These are phyloP conservation scores for Acrocephalus arundinaceus DNA, from an alignment of 2,113 vertebrate genomes.

Conservation along the genomic window DNA sequence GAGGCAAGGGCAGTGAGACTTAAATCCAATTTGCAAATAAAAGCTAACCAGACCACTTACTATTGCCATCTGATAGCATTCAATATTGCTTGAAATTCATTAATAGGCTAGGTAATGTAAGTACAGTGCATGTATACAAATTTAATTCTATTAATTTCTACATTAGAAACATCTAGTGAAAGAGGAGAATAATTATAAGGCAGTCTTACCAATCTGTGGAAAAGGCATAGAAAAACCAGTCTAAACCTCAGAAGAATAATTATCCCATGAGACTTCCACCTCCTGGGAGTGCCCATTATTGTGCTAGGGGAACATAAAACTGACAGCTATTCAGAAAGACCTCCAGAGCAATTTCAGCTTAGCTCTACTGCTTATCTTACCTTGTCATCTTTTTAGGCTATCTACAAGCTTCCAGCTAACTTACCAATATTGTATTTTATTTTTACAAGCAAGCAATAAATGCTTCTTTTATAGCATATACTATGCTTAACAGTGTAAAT, in stretches of 20 bases:
- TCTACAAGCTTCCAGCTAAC: slow-evolving; percentile 14
- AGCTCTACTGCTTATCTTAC: not conserved
- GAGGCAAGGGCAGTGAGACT: slow-evolving; percentile 14
- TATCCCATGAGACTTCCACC: slow-evolving; percentile 7
- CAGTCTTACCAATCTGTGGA: slow-evolving; percentile 19
- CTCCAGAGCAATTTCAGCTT: not conserved
- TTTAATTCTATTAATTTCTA: slow-evolving; percentile 63
- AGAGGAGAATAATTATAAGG: slow-evolving; percentile 35
- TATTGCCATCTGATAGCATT: slow-evolving; percentile 45
- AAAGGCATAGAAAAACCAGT: not conserved
- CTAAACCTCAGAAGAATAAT: slow-evolving; percentile 28
- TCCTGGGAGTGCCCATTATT: slow-evolving; percentile 42
- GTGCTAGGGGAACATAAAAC: slow-evolving; percentile 34
- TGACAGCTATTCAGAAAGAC: slow-evolving; percentile 34
- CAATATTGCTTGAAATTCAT: slow-evolving; percentile 34
- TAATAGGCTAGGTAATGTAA: slow-evolving; percentile 22
- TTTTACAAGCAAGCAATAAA: slow-evolving; percentile 11
- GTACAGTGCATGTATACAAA: slow-evolving; percentile 46
- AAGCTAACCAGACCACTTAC: slow-evolving; percentile 33
- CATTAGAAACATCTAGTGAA: slow-evolving; percentile 23
- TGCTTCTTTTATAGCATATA: slow-evolving; percentile 2
- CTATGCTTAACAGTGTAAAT: slow-evolving; percentile 12
- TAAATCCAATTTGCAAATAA: slow-evolving; percentile 58
- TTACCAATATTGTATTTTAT: not conserved
- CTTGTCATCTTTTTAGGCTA: not conserved